Evolutionary conservation across 2,113 vertebrate species (phyloP).

Genomic region (Orthonyx spaldingii): DNA sequence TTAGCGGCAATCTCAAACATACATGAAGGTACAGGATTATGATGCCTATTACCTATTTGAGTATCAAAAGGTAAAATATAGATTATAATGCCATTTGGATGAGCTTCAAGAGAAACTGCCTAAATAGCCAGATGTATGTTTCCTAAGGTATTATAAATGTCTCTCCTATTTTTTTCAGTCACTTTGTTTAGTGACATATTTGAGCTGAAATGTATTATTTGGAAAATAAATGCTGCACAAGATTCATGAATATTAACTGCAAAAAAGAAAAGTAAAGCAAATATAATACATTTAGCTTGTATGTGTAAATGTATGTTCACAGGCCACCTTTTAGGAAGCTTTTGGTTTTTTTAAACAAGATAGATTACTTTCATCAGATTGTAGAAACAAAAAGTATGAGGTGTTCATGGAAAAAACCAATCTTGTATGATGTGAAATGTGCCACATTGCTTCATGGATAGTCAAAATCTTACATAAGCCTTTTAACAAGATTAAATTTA

Average conservation of each 20-base stretch:
- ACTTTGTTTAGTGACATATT: constrained; percentile 31
- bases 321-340: background rate
- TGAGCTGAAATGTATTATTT: constrained; percentile 25
- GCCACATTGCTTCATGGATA: constrained; percentile 17
- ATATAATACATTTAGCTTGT: constrained; percentile 16
- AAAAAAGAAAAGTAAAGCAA: constrained; percentile 17
- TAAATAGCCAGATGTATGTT: background rate
- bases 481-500: constrained; percentile 23
- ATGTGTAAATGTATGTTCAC: background rate
- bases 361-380: constrained; percentile 31
- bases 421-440: background rate
- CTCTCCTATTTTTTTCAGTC: background rate
- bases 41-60: background rate
- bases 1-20: background rate
- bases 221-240: constrained; percentile 47
- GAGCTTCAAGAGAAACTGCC: background rate
- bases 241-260: constrained; percentile 50
- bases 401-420: background rate
- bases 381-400: constrained; percentile 22
- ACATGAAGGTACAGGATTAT: background rate
- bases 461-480: background rate
- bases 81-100: background rate
- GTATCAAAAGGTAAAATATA: background rate
- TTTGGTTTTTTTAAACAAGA: constrained; percentile 31
- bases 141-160: constrained; percentile 29